Percentiles rank a stretch among this genome's conserved stretches.
phyloP scores from a whole-genome alignment of 2,888 invertebrate genomes.

The Drosophila birchii region DNA sequence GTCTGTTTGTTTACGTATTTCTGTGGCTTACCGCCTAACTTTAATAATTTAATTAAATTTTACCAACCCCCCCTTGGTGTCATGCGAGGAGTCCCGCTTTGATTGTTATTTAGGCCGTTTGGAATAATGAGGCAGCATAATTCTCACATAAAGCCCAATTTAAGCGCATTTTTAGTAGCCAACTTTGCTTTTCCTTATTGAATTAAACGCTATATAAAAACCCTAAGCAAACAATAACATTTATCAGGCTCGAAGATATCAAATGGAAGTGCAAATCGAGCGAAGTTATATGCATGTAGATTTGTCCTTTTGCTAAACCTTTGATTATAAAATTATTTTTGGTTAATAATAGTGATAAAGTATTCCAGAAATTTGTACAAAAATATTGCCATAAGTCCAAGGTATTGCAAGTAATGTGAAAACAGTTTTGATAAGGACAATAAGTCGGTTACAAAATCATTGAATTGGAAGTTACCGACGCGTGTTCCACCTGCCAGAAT shows the following conservation, averaged over 20 bases:
- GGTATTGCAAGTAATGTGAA: not conserved
- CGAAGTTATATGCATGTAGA: too few relatives aligned
- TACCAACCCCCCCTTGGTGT: conserved; percentile 13
- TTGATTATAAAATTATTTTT: not conserved
- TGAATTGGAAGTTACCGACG: conserved; percentile 5
- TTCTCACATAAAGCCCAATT: conserved; percentile 69
- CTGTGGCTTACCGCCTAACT: conserved; percentile 71
- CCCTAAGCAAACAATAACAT: conserved; percentile 8
- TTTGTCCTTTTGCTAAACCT: not conserved
- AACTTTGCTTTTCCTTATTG: conserved; percentile 58
- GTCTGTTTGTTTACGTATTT: conserved; percentile 38
- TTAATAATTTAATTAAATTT: conserved; percentile 76
- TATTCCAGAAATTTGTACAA: not conserved
- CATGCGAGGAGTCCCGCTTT: conserved; percentile 53
- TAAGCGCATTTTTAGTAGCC: conserved; percentile 63
- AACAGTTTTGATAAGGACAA: too few relatives aligned
- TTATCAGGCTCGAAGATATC: conserved; percentile 10
- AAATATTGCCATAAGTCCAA: not conserved
- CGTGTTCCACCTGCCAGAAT: conserved; percentile 15
- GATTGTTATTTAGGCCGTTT: conserved; percentile 70
- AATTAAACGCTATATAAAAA: conserved; percentile 49
- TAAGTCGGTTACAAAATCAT: conserved; percentile 8
- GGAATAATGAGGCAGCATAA: conserved; percentile 73
- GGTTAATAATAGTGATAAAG: not conserved
- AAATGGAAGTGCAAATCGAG: not conserved